These are phyloP conservation scores for Takifugu rubripes DNA, from an alignment of 2,797 vertebrate species.

Conservation along the genomic window DNA sequence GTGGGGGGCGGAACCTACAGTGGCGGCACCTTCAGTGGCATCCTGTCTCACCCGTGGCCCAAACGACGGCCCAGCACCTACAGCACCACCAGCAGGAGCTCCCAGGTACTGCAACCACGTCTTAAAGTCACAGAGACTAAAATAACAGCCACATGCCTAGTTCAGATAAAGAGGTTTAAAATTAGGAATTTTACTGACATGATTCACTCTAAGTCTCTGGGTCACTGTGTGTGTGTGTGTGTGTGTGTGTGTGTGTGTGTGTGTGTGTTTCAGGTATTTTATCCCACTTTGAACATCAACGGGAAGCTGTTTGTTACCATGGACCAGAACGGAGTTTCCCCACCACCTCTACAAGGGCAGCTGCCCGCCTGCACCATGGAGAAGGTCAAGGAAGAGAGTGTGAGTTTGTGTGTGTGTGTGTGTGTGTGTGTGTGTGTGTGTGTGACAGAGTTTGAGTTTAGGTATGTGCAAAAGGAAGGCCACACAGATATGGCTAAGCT, in stretches of 20 bases:
- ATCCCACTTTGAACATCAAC: constrained; percentile 72
- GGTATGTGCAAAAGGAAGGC: background rate
- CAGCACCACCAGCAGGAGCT: constrained; percentile 82
- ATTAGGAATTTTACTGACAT: too few relatives aligned
- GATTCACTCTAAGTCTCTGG: too few relatives aligned
- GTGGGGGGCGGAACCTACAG: constrained; percentile 53
- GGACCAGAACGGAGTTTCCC: constrained; percentile 94
- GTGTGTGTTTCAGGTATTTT: constrained; percentile 56
- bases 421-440: too few relatives aligned
- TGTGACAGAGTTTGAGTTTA: constrained; percentile 4
- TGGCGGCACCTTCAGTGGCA: constrained; percentile 79
- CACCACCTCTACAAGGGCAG: constrained; percentile 72
- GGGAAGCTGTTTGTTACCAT: constrained; percentile 89
- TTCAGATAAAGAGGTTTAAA: too few relatives aligned
- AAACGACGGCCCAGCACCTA: constrained; percentile 81
- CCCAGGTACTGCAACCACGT: constrained; percentile 60
- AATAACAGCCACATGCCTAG: too few relatives aligned
- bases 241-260: background rate
- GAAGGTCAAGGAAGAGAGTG: constrained; percentile 80
- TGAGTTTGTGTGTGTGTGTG: constrained; percentile 58
- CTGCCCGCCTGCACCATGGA: constrained; percentile 85
- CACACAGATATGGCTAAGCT: background rate
- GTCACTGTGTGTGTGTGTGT: too few relatives aligned
- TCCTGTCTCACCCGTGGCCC: constrained; percentile 83
- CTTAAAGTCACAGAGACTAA: background rate